Conservation (phyloP, 2,888 invertebrate genomes). For the Drosophila koepferae region DNA sequence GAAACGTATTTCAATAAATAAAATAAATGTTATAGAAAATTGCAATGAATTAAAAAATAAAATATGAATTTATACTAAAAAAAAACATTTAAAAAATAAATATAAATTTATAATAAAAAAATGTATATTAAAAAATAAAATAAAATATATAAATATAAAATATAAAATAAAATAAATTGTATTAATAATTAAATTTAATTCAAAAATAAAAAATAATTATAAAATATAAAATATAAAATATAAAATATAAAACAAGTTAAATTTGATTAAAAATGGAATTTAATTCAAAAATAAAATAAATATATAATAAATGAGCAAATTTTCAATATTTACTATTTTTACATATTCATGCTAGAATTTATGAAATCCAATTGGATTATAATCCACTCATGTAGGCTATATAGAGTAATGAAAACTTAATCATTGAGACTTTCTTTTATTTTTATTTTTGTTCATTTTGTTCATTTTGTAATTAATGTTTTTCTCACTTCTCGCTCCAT, state of each 20-base stretch:
- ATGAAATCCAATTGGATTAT: neutral
- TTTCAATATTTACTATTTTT: neutral
- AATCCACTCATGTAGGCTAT: neutral
- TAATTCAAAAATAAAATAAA: neutral
- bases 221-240: too few relatives aligned
- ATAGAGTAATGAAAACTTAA: slow-evolving; percentile 14
- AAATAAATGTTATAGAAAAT: too few relatives aligned
- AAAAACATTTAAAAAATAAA: neutral
- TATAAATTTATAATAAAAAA: neutral
- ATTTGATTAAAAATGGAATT: neutral
- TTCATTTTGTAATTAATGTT: slow-evolving; percentile 44
- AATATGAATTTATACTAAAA: neutral
- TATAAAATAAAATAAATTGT: too few relatives aligned
- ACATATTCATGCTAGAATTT: neutral
- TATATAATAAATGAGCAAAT: neutral
- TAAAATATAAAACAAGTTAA: neutral
- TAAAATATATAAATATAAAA: too few relatives aligned
- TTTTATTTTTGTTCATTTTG: slow-evolving; percentile 3
- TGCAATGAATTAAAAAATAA: neutral
- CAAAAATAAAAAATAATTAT: too few relatives aligned
- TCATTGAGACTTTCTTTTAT: slow-evolving; percentile 43
- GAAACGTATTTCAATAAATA: too few relatives aligned
- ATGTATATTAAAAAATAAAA: neutral
- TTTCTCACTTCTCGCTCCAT: slow-evolving; percentile 30
- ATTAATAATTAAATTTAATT: too few relatives aligned